These are phyloP conservation scores for Eristalis intricaria DNA, from an alignment of 2,888 invertebrate genomes.

Conservation along the genomic window DNA sequence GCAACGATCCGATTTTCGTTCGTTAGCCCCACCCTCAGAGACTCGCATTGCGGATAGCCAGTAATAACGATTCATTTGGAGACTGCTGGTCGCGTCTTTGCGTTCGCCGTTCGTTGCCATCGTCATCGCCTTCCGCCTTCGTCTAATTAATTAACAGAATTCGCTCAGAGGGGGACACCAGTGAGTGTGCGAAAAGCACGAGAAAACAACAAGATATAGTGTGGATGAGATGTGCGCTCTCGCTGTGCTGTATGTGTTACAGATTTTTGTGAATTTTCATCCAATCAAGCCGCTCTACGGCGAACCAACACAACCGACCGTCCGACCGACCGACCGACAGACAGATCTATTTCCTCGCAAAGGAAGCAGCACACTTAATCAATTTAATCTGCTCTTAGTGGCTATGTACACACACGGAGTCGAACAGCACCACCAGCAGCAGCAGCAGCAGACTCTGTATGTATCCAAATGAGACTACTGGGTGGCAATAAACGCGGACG, in stretches of 20 bases:
- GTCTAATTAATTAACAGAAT: neutral
- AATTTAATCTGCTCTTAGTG: slow-evolving; percentile 41
- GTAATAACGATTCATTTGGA: neutral
- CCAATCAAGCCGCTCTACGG: neutral
- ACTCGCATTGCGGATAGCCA: neutral
- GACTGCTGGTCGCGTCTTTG: neutral
- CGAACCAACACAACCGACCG: neutral
- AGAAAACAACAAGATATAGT: too few relatives aligned
- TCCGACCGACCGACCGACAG: neutral
- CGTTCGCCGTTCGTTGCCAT: neutral
- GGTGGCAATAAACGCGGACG: slow-evolving; percentile 27
- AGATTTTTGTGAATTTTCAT: neutral
- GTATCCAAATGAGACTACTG: slow-evolving; percentile 23
- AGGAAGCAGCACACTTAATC: slow-evolving; percentile 32
- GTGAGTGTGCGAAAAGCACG: neutral
- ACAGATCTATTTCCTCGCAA: slow-evolving; percentile 7
- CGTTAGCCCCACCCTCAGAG: neutral
- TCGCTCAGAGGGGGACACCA: neutral
- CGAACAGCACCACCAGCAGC: neutral
- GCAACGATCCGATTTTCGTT: neutral
- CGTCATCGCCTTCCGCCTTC: neutral
- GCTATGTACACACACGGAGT: slow-evolving; percentile 3
- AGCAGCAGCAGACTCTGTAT: neutral
- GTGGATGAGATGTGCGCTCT: too few relatives aligned
- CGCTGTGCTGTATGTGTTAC: neutral